Evolutionary conservation across 1,140 invertebrate genomes (phyloP), one percentile per base, ranked within the genome.

Genomic region (Polypedilum vanderplanki): DNA sequence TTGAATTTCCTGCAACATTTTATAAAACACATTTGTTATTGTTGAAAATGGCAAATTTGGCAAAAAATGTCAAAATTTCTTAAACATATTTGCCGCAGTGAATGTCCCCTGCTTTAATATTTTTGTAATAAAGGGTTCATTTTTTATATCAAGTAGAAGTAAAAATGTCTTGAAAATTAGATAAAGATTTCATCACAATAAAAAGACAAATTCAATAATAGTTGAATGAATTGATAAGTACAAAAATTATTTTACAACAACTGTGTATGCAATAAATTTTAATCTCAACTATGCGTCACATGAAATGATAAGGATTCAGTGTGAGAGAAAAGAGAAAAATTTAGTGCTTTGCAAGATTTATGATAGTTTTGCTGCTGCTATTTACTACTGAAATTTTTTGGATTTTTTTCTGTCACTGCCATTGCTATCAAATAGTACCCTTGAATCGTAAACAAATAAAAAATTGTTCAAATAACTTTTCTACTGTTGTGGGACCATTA

Each of bases 381-480:
- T 33, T 33, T 33, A 33, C 24, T 3, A 33, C 12, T 57, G 46
- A 57, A 57, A 57, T 57, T 57, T 57, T 57, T 57, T 57, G 10
- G 46, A 57, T 12, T 57, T 57, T 57, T 57, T 46, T 57, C n/a
- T 57, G 46, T 57, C 46, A 57, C 15, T 57, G 46, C 46, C 46
- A 57, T 57, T 57, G 46, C 46, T 57, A 57, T 57, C 46, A 57
- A 57, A 57, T n/a, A n/a, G n/a, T 12, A 57, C 46, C 46, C 46
- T 57, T 57, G 46, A 57, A 57, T 3, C 46, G n/a, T 57, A 57
- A 12, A 57, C 46, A 15, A 57, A 57, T 57, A 46, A 46, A 57
- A 57, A 57, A 4, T 4, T 57, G 46, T 12, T 57, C 12, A 57
- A 57, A 57, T 4, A 3, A 15, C 46, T 12, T 57, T n/a, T 12